Base-by-base conservation (phyloP, 1,140 invertebrate species). In the Sitobion miscanthi region DNA sequence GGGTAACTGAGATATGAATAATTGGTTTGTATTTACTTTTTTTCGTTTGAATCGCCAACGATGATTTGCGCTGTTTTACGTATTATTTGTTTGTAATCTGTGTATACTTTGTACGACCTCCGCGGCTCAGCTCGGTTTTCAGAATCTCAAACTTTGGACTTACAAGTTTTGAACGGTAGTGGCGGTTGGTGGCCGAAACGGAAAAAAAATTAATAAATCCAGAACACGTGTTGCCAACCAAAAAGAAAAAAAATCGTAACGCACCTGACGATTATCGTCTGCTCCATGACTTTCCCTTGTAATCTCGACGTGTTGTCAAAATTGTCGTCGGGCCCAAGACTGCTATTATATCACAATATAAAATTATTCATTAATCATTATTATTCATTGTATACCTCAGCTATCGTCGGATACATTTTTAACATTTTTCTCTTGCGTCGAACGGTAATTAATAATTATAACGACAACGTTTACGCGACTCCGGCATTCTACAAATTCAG, bases 261-360 rank as follows among this genome's bases (percentile, higher is more conserved):
- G 7, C 11, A 7, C 86, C 23, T 9, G 42, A 47, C 20, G 6
- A 42, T 9, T 85, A 47, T 11, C 85, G 85, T 87, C 6, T 49
- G 30, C 49, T 87, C 86, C 45, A 87, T 49, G 86, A n/a, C 30
- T 38, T n/a, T 49, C 3, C 4, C 38, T 38, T 69, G 89, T 90
- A 90, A 90, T 90, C 89, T 90, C 54, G 89, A 62, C 57, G 89
- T 69, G 89, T 90, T 90, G 89, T 90, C 54, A 62, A 69, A 90
- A 45, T 69, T 57, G 88, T 89, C 88, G 11, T 89, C 86, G 86
- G 47, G 47, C 86, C 47, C 47, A 42, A 11, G 52, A 89, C 35
- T 11, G 88, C 49, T 54, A 54, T 54, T 20, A 86, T 86, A 77
- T 77, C 83, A 85, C 38, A 45, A 85, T 85, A 77, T n/a, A 85